Evolutionary conservation across 2,113 vertebrate species (phyloP).

Genomic region (Xenotilapia flavipinnis): DNA sequence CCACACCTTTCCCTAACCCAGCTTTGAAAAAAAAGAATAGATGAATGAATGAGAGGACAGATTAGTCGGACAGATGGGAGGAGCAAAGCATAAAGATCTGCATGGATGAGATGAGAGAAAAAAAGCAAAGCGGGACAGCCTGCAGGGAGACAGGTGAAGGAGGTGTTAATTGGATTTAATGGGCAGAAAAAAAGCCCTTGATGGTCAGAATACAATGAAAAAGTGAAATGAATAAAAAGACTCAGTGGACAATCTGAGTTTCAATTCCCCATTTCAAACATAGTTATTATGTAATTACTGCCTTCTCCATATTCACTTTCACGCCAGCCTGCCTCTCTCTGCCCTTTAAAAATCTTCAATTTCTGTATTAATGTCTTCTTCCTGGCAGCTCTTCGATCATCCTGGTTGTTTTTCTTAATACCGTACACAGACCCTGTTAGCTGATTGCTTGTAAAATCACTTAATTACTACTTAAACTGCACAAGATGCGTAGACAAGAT

Average conservation of each 20-base stretch:
- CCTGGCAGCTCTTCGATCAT: neutral
- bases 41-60: neutral
- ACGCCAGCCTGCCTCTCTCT: neutral
- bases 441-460: neutral
- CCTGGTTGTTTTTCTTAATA: neutral
- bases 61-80: neutral
- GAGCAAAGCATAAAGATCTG: neutral
- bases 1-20: neutral
- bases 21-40: neutral
- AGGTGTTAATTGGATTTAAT: conserved; percentile 40
- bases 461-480: neutral
- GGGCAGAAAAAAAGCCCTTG: neutral
- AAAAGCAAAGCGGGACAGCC: neutral
- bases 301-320: neutral
- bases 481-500: neutral
- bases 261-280: neutral
- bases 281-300: neutral
- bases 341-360: neutral
- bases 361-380: neutral
- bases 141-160: neutral
- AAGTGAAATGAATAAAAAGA: neutral
- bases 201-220: neutral
- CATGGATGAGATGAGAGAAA: neutral
- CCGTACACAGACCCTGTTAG: neutral
- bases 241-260: neutral